phyloP scores from a whole-genome alignment of 2,113 vertebrate species.

The Puma concolor region DNA sequence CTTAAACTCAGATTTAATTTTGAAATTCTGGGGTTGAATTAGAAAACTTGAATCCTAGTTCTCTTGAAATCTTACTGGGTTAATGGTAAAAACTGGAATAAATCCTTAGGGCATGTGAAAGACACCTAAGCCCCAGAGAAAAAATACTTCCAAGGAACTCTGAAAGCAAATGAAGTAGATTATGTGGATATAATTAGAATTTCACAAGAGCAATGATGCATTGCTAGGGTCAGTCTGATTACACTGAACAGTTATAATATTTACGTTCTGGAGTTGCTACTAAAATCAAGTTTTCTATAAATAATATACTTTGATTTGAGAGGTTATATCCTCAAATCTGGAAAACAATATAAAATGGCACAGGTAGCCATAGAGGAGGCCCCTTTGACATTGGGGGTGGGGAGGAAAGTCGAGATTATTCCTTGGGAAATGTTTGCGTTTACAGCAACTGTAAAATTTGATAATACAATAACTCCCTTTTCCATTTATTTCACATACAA shows the following conservation, averaged over 20 bases:
- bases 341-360: neutral
- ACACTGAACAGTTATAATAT: conserved; percentile 24
- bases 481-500: neutral
- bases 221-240: neutral
- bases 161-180: conserved; percentile 53
- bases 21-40: neutral
- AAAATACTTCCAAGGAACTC: conserved; percentile 40
- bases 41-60: neutral
- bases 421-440: conserved; percentile 20
- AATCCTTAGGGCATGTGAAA: conserved; percentile 29
- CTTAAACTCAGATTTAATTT: conserved; percentile 15
- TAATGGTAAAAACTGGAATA: conserved; percentile 8
- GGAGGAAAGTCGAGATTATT: neutral
- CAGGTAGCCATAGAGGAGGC: neutral
- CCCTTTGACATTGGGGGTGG: neutral
- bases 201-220: conserved; percentile 1
- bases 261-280: neutral
- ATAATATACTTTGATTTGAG: conserved; percentile 13
- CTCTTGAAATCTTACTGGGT: neutral
- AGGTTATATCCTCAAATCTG: neutral
- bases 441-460: neutral
- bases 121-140: neutral
- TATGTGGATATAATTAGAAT: conserved; percentile 2
- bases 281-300: conserved; percentile 35
- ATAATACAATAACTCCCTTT: neutral